These are phyloP conservation scores for Microctonus brassicae DNA, from an alignment of 2,888 invertebrate genomes.

Conservation along the genomic window DNA sequence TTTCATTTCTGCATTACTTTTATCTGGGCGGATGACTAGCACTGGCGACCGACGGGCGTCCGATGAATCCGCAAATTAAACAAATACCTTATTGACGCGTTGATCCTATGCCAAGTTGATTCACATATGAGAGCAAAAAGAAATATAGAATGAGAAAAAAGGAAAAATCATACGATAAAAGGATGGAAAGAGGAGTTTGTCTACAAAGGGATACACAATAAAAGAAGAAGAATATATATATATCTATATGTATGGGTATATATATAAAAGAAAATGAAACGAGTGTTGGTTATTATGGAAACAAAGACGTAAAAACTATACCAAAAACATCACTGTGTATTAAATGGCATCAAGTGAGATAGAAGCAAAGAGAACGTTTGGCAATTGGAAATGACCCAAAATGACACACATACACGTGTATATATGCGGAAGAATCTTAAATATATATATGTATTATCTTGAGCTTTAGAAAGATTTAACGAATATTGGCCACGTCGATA, in stretches of 20 bases:
- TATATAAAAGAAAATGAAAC: too few species aligned
- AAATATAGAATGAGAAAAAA: background rate
- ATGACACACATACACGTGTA: too few species aligned
- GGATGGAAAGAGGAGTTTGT: background rate
- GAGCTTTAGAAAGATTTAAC: constrained; percentile 63
- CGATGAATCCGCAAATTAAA: constrained; percentile 62
- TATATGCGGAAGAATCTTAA: too few species aligned
- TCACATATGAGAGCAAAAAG: background rate
- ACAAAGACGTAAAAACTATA: background rate
- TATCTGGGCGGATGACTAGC: constrained; percentile 34
- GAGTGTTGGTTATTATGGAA: background rate
- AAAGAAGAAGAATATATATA: background rate
- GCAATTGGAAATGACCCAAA: constrained; percentile 52
- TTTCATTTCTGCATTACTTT: background rate
- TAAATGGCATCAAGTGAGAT: constrained; percentile 5
- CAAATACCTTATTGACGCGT: constrained; percentile 63
- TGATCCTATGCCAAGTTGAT: constrained; percentile 55
- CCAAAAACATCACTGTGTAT: background rate
- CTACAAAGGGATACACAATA: background rate
- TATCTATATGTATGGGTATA: too few species aligned
- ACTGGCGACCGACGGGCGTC: constrained; percentile 31
- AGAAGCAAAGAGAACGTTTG: background rate
- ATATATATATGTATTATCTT: too few species aligned
- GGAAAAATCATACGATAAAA: background rate
- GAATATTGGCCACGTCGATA: constrained; percentile 64